phyloP scores from a whole-genome alignment of 2,888 invertebrate species.

The Lepidocyrtinus sp. region DNA sequence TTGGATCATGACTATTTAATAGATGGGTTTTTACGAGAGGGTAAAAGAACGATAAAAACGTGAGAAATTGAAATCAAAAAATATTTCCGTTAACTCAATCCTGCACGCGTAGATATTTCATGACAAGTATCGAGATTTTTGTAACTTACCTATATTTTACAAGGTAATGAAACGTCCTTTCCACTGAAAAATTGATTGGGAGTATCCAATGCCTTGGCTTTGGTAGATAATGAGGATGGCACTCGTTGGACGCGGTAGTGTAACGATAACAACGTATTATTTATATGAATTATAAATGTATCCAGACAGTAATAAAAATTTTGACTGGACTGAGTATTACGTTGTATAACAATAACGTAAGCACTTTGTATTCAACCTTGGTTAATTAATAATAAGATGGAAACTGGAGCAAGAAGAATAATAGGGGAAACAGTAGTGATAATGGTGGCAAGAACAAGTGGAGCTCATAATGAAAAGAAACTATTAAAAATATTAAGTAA shows the following conservation, averaged over 20 bases:
- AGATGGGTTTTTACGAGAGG: too few species aligned
- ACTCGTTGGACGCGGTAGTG: not conserved
- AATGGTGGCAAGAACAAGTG: not conserved
- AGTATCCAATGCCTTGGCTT: not conserved
- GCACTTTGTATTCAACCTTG: conserved; percentile 35
- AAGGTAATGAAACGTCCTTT: conserved; percentile 51
- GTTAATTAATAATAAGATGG: conserved; percentile 39
- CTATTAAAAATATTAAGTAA: conserved; percentile 54
- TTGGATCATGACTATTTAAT: too few species aligned
- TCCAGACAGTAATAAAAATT: too few species aligned
- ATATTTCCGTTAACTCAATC: too few species aligned
- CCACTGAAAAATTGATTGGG: conserved; percentile 39
- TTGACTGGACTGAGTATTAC: too few species aligned
- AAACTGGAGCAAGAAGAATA: conserved; percentile 15
- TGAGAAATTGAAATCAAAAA: too few species aligned
- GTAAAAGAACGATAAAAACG: too few species aligned
- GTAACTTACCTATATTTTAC: conserved; percentile 54
- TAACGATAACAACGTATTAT: too few species aligned
- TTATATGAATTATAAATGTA: too few species aligned
- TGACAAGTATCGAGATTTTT: too few species aligned
- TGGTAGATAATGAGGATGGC: not conserved
- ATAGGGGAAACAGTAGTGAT: not conserved
- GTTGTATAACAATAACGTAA: too few species aligned
- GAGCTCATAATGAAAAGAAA: conserved; percentile 51
- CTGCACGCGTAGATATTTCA: too few species aligned